Base-by-base conservation (phyloP, 2,113 vertebrate genomes). In the Charadrius vociferus region DNA sequence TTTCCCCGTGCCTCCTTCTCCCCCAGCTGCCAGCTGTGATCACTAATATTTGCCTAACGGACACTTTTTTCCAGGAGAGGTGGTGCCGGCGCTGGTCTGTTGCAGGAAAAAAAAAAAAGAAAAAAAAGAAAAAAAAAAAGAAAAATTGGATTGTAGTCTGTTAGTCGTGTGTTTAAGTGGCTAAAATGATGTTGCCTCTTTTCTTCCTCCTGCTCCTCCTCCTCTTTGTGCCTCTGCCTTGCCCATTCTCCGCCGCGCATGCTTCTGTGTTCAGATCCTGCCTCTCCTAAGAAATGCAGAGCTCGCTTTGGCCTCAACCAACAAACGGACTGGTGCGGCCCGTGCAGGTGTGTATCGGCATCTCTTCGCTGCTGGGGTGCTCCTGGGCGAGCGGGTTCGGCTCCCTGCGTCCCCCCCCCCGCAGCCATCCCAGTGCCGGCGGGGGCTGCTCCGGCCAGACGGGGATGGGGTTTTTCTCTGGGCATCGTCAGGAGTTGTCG, bases 221-320 rank as follows among this genome's bases (percentile, higher is more conserved):
- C 85, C 95, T 98, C 95, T 97, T 82, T 97, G 97, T 97, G 97
- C 98, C 97, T 97, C 94, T 98, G 94, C 96, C 97, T 98, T 98
- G 97, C 98, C 96, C 97, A 80, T 34, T 98, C 93, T 97, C 92
- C 88, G 95, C 98, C 97, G 98, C 98, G 99, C 99, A 99, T 98
- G 97, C 98, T 98, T 96, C 98, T 98, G 98, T 97, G 97, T 98
- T 99, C 99, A 99, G 99, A 99, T 98, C 99, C 99, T 95, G 99
- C 99, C 98, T 99, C 99, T 97, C 99, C 99, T 99, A 99, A 99
- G 99, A 99, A 99, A 99, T 99, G 99, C 98, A 98, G 99, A 98
- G 99, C 99, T 98, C 99, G 99, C 99, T 99, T 99, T 98, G 99
- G 99, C 98, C 99, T 99, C 98, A 99, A 99, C 98, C 99, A 99